Conservation (phyloP, 2,797 vertebrate species). For the Myiothlypis coronata region DNA sequence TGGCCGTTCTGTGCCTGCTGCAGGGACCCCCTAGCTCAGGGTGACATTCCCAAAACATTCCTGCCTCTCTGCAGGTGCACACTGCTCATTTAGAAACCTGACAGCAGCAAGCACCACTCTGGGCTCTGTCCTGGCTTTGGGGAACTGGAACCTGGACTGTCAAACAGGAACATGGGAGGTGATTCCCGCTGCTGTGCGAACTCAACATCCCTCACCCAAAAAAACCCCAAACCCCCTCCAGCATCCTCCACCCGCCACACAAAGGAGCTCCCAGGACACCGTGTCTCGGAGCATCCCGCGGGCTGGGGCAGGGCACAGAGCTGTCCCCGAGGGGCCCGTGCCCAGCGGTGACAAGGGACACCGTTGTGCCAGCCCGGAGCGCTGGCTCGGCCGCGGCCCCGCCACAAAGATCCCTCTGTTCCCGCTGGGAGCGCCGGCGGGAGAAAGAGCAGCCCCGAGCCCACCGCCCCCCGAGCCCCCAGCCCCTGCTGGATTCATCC, state of each 20-base stretch:
- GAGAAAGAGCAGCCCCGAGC: neutral
- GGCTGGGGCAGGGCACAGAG: neutral
- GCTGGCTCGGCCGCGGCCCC: neutral
- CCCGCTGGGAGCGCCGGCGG: neutral
- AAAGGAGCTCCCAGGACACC: neutral
- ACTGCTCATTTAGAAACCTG: neutral
- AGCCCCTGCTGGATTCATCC: rapidly evolving
- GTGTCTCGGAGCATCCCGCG: neutral
- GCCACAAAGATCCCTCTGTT: conserved; percentile 40
- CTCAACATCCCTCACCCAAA: neutral
- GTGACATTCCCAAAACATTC: neutral
- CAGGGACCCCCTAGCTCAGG: neutral
- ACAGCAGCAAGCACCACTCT: neutral
- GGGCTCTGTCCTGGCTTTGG: neutral
- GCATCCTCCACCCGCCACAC: neutral
- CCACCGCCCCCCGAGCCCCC: rapidly evolving
- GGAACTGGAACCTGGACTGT: rapidly evolving
- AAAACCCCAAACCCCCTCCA: neutral
- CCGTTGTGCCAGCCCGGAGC: neutral
- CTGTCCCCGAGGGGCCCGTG: neutral
- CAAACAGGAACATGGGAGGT: neutral
- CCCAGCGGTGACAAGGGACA: conserved; percentile 9
- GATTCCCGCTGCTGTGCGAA: rapidly evolving
- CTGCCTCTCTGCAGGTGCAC: neutral
- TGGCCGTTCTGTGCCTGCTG: rapidly evolving